Conservation (phyloP, 2,888 invertebrate species). For the Leucania comma region DNA sequence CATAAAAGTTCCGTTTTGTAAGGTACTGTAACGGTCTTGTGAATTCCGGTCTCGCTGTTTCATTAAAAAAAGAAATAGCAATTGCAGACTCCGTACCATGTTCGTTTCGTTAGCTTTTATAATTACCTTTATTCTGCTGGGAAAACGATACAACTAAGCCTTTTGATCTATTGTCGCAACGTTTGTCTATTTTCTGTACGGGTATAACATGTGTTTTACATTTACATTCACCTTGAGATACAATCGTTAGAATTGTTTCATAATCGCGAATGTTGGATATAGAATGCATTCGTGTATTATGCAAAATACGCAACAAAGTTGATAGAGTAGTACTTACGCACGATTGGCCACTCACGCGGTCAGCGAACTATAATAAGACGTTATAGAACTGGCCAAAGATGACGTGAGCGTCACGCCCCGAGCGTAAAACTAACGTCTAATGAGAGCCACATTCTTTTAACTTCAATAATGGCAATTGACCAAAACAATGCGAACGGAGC, state of each 20-base stretch:
- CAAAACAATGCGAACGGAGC: constrained; percentile 83
- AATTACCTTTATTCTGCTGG: constrained; percentile 65
- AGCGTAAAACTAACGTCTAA: constrained; percentile 57
- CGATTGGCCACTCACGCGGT: constrained; percentile 47
- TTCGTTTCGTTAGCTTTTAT: constrained; percentile 57
- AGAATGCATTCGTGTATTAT: constrained; percentile 36
- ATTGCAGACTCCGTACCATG: constrained; percentile 53
- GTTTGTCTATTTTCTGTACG: constrained; percentile 44
- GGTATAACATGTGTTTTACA: constrained; percentile 55
- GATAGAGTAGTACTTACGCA: constrained; percentile 41
- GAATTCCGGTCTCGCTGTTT: constrained; percentile 46
- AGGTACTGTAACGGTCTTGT: constrained; percentile 59
- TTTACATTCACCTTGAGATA: constrained; percentile 57
- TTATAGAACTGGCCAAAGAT: constrained; percentile 51
- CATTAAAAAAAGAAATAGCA: constrained; percentile 54
- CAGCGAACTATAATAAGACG: constrained; percentile 58
- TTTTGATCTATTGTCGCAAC: constrained; percentile 48
- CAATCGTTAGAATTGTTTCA: constrained; percentile 60
- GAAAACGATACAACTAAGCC: constrained; percentile 50
- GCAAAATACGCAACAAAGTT: constrained; percentile 45
- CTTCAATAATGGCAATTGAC: constrained; percentile 67
- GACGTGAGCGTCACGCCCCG: constrained; percentile 54
- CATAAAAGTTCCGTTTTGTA: constrained; percentile 32
- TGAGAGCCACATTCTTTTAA: constrained; percentile 62
- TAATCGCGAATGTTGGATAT: constrained; percentile 34